Base-by-base conservation (phyloP, 2,888 invertebrate genomes). In the Drosophila gaucha region DNA sequence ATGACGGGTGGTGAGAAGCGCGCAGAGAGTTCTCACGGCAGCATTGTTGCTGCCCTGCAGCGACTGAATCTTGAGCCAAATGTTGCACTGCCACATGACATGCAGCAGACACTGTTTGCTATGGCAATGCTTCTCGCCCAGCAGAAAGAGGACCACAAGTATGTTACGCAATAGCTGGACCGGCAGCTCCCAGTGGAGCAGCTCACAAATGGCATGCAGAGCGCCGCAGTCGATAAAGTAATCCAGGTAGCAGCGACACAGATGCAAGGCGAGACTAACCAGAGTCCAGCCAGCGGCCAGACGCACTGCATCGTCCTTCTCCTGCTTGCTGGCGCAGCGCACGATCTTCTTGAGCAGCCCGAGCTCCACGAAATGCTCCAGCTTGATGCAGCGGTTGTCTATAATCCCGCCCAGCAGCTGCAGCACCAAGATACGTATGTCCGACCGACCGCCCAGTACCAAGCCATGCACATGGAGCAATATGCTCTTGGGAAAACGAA, bases 281-380 rank as follows among this genome's bases (percentile, higher is more conserved):
- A 80, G 26, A 0, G 80, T 65, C 77, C 77, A 80, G 6, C 67
- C 58, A 3, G 72, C 80, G 2, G 60, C 31, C 2, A 59, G 18
- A 3, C 76, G 77, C 6, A 80, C 54, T n/a, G 20, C 18, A 8
- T 0, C 1, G 2, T 30, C 30, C 0, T 18, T 9, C 41, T 76
- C 79, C 18, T n/a, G 2, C 16, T 47, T 36, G 67, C 71, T 64
- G 57, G 67, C 67, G 14, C 67, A 64, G n/a, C 9, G 6, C 6
- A 70, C 59, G 12, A 76, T 67, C 46, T 64, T 62, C 22, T 60
- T 39, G 0, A 75, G 8, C 10, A 76, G 24, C 10, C 67, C 58
- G 22, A 58, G 16, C 33, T 71, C 60, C 6, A 68, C 54, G 14
- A 74, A 50, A n/a, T 67, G 51, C 18, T 58, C 54, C 36, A 71